Conservation (phyloP, 2,797 vertebrate genomes). For the Diglossa cyanea region DNA sequence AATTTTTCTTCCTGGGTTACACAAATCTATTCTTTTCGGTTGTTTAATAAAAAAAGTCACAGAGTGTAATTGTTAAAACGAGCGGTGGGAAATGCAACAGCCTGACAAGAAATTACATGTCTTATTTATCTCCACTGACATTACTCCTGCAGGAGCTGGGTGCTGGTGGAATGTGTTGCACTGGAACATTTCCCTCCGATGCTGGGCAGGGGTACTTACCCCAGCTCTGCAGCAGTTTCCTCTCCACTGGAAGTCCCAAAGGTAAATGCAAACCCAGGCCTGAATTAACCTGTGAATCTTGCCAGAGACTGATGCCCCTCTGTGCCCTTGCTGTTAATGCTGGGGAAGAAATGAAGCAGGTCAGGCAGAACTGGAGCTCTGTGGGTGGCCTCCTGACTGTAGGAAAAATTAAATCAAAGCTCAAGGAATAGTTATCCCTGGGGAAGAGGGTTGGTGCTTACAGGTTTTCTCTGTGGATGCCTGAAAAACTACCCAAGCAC, state of each 20-base stretch:
- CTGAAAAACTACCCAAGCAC: neutral
- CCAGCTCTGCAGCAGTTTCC: neutral
- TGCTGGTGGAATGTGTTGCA: neutral
- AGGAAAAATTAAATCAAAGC: slow-evolving; percentile 48
- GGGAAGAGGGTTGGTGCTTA: neutral
- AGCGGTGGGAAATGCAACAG: slow-evolving; percentile 4
- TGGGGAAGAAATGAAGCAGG: neutral
- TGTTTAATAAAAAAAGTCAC: slow-evolving; percentile 23
- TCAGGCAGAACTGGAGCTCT: slow-evolving; percentile 1
- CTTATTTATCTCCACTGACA: slow-evolving; percentile 26
- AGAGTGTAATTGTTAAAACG: slow-evolving; percentile 20
- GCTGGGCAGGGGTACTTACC: neutral
- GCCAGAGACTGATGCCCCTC: neutral
- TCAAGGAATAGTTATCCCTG: slow-evolving; percentile 26
- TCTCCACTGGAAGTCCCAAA: neutral
- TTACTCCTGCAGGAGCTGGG: neutral
- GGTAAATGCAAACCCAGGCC: neutral
- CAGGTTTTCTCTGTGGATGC: neutral
- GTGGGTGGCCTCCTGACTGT: slow-evolving; percentile 31
- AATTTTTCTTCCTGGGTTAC: slow-evolving; percentile 38
- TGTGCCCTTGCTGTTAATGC: neutral
- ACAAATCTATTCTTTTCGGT: slow-evolving; percentile 20
- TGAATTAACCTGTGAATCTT: neutral
- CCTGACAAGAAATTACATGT: slow-evolving; percentile 54
- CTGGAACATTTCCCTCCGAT: neutral